phyloP scores from a whole-genome alignment of 2,113 vertebrate genomes.

The Cygnus buccinator region DNA sequence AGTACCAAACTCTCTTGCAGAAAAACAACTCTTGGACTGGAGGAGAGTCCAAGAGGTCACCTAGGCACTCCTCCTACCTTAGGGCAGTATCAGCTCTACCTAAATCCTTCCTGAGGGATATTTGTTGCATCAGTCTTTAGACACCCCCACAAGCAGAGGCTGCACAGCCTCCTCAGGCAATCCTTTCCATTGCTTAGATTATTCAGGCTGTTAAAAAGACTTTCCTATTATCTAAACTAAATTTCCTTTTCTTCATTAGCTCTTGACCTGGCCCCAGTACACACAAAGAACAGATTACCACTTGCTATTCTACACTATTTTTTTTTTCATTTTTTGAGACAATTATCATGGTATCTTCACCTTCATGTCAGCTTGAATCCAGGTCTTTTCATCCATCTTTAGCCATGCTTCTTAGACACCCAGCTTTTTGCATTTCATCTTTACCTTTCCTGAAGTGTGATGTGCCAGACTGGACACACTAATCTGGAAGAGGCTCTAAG shows the following conservation, averaged over 20 bases:
- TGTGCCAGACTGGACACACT: background rate
- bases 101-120: background rate
- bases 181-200: background rate
- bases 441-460: background rate
- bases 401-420: background rate
- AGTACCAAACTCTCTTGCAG: background rate
- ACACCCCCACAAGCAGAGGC: background rate
- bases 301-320: background rate
- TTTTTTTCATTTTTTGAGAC: background rate
- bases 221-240: background rate
- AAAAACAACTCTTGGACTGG: background rate
- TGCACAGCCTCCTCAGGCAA: background rate
- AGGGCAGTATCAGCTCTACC: background rate
- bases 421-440: background rate
- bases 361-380: background rate
- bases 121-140: background rate
- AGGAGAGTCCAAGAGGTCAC: background rate
- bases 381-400: background rate
- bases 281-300: background rate
- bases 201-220: background rate
- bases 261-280: background rate
- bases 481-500: background rate
- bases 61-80: background rate
- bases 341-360: background rate
- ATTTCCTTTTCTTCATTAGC: background rate